Percentiles rank a stretch among this genome's conserved stretches.
phyloP scores from a whole-genome alignment of 1,140 invertebrate genomes.

The Polypedilum vanderplanki region DNA sequence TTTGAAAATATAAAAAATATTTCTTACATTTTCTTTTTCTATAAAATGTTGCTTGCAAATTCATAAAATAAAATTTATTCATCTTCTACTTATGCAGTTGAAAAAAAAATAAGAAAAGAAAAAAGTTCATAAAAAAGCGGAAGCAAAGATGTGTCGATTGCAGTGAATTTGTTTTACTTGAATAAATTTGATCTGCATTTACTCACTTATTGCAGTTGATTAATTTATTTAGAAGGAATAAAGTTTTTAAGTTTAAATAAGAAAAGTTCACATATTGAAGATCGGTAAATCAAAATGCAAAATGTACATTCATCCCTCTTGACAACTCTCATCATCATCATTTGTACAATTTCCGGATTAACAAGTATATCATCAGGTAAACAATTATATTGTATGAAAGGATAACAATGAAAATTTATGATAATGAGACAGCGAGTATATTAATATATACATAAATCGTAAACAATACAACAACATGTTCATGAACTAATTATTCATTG shows the following conservation, averaged over 20 bases:
- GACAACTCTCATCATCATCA: conserved; percentile 15
- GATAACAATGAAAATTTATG: too few relatives aligned
- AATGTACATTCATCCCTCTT: neutral
- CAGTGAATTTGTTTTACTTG: neutral
- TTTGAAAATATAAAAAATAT: conserved; percentile 10
- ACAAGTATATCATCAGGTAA: conserved; percentile 1
- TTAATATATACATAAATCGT: too few relatives aligned
- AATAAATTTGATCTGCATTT: neutral
- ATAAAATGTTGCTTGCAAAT: neutral
- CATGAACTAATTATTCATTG: too few relatives aligned
- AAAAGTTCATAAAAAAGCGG: neutral
- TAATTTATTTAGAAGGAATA: neutral
- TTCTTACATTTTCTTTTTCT: neutral
- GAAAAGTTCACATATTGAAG: neutral
- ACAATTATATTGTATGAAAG: too few relatives aligned
- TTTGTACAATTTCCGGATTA: neutral
- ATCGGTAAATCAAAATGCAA: conserved; percentile 17
- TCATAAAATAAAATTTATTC: too few relatives aligned
- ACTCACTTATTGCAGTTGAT: neutral
- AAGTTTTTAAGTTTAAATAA: neutral
- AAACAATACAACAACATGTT: too few relatives aligned
- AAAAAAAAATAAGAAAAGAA: too few relatives aligned
- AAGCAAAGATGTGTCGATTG: conserved; percentile 1
- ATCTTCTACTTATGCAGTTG: too few relatives aligned
- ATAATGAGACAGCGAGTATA: too few relatives aligned